These are phyloP conservation scores for Sebastes trivittatus DNA, from an alignment of 2,797 vertebrate genomes.

Conservation along the genomic window DNA sequence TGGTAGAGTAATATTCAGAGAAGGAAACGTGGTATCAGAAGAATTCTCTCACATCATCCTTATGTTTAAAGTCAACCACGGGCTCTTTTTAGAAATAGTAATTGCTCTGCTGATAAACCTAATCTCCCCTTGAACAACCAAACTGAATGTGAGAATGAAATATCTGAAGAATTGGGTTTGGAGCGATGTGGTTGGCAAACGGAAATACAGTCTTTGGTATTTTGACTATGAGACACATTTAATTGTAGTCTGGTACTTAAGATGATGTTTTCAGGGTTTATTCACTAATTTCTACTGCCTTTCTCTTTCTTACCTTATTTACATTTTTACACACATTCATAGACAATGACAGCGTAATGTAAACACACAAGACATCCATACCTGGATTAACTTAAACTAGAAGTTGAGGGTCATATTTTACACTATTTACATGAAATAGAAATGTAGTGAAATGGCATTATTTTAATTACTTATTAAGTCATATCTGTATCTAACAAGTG, in stretches of 20 bases:
- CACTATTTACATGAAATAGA: neutral
- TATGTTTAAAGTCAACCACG: slow-evolving; percentile 35
- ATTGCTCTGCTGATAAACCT: slow-evolving; percentile 55
- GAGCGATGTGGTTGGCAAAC: neutral
- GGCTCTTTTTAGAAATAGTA: slow-evolving; percentile 51
- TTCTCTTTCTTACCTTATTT: neutral
- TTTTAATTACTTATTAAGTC: too few relatives aligned
- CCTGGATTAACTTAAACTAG: neutral
- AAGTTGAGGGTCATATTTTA: neutral
- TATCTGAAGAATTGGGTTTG: slow-evolving; percentile 19
- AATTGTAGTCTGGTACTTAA: neutral
- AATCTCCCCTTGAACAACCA: slow-evolving; percentile 42
- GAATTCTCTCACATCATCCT: slow-evolving; percentile 36
- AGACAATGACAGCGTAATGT: neutral
- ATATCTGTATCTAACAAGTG: neutral
- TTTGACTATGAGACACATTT: slow-evolving; percentile 8
- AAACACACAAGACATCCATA: neutral
- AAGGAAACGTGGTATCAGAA: slow-evolving; percentile 34
- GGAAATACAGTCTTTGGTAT: slow-evolving; percentile 7
- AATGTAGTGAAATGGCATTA: neutral
- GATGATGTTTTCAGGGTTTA: neutral
- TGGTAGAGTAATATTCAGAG: slow-evolving; percentile 24
- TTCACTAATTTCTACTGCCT: neutral
- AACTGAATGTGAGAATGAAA: slow-evolving; percentile 29
- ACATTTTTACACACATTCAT: neutral